Base-by-base conservation (phyloP, 2,797 vertebrate species). In the Geranospiza caerulescens region DNA sequence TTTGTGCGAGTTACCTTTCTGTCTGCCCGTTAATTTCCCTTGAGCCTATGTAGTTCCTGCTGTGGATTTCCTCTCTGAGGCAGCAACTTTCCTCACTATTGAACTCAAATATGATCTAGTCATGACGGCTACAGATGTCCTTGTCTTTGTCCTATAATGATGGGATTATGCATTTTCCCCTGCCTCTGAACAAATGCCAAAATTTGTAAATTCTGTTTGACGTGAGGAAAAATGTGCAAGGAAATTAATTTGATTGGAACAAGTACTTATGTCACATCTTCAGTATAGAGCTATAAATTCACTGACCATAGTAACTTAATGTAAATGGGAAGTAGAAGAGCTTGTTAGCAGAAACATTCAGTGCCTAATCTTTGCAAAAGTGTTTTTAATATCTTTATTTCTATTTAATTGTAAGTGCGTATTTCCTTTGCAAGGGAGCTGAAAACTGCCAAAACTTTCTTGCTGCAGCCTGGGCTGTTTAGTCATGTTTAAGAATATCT, bases 141-240 rank as follows among this genome's bases (percentile, higher is more conserved):
- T 82, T 88, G 59, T 86, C 92, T 78, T 93, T 95, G 56, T 92
- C 78, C 45, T 87, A 0, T 84, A 60, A 81, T 4, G 13, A 78
- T 45, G 38, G 67, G 64, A 47, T 89, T 90, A 42, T 82, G 67
- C 47, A 10, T 94, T 93, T 90, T 94, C 48, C 86, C 26, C 56
- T 87, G 64, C 60, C 48, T 92, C 82, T 94, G 89, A 94, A 85
- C 78, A 83, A 80, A 72, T 78, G 74, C 92, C 88, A 89, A 20
- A 15, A 87, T 89, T 60, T 91, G 45, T 86, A 80, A 94, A 68
- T 76, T 95, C 70, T 66, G 18, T 76, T 89, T 84, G 89, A 70
- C 58, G 31, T 34, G 72, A 81, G 52, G 33, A 80, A 85, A 58
- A 87, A 89, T 22, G 42, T 95, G 26, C 42, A 42, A 85, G 89